Evolutionary conservation across 23 tunicate species (phyloP), one percentile per base, ranked within the genome.

Genomic region (Aplidium turbinatum): DNA sequence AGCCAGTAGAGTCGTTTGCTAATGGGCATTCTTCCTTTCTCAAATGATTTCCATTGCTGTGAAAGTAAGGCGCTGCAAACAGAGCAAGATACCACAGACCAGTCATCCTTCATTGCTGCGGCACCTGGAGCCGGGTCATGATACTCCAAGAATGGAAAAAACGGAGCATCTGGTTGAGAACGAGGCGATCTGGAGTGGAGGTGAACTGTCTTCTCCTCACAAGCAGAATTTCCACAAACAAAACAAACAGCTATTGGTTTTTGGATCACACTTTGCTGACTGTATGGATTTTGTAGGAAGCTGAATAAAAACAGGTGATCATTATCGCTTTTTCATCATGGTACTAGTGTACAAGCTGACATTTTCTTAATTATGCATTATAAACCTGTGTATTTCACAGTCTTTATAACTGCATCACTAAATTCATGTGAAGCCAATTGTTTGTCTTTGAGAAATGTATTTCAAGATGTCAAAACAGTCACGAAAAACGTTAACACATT

Each of bases 61-160:
- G 76, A 38, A 21, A 93, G 89, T 26, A 93, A 76, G 1, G 85
- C 83, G 9, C 63, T 63, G 75, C 97, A 90, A 7, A 90, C 89
- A 6, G 56, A 79, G 42, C 97, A 90, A 18, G 84, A 50, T 1
- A 70, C 60, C 38, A 90, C 92, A 38, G 98, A 85, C 88, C 98
- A 85, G 66, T 93, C 81, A 4, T 92, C 98, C 4, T 71, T 32
- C 98, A 93, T 93, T 16, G 94, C 72, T 25, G 80, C 92, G 3
- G 98, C 98, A 2, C 87, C 93, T 2, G 98, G 98, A 29, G 98
- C 98, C 5, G 98, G 98, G 38, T 93, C 98, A 38, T 93, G 98
- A 31, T 85, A 85, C 56, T 93, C 98, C 47, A 93, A 70, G 70
- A 93, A 93, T 4, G 98, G 98, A 38, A 85, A 93, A 63, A 85